phyloP scores from a whole-genome alignment of 2,888 invertebrate genomes.

The Elmis aenea region DNA sequence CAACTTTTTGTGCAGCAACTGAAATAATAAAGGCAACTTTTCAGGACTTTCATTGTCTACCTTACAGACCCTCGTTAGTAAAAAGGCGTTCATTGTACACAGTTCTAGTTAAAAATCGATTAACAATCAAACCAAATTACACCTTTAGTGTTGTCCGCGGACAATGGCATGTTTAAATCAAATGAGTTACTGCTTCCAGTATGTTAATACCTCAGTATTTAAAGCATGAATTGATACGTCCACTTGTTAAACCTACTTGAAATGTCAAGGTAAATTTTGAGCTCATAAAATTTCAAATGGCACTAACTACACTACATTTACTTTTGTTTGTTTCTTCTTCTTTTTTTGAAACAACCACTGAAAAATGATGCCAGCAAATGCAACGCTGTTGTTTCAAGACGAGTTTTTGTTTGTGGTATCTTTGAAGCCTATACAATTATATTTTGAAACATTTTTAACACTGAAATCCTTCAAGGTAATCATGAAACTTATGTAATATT shows the following conservation, averaged over 20 bases:
- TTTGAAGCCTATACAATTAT: no score
- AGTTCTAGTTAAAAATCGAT: neutral
- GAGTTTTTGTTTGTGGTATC: no score
- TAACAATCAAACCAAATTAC: no score
- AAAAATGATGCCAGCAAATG: no score
- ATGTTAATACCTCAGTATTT: constrained; percentile 9
- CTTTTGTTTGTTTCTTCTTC: constrained; percentile 4
- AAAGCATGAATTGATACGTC: neutral
- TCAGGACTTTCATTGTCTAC: no score
- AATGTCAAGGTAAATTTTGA: constrained; percentile 15
- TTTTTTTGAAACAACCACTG: no score
- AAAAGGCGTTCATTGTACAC: neutral
- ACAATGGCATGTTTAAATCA: constrained; percentile 6
- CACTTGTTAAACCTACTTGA: constrained; percentile 6
- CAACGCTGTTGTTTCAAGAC: no score
- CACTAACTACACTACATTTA: constrained; percentile 9
- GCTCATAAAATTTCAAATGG: constrained; percentile 11
- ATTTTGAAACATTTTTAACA: no score
- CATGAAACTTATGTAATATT: neutral
- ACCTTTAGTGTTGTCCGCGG: neutral
- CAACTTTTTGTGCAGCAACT: no score
- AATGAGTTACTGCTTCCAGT: constrained; percentile 4
- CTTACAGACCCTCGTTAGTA: no score
- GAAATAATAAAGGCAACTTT: no score
- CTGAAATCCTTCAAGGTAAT: neutral